Percentiles rank a stretch among this genome's conserved stretches.
These are phyloP conservation scores for Pampusana beccarii DNA, from an alignment of 2,113 vertebrate species.

Conservation along the genomic window DNA sequence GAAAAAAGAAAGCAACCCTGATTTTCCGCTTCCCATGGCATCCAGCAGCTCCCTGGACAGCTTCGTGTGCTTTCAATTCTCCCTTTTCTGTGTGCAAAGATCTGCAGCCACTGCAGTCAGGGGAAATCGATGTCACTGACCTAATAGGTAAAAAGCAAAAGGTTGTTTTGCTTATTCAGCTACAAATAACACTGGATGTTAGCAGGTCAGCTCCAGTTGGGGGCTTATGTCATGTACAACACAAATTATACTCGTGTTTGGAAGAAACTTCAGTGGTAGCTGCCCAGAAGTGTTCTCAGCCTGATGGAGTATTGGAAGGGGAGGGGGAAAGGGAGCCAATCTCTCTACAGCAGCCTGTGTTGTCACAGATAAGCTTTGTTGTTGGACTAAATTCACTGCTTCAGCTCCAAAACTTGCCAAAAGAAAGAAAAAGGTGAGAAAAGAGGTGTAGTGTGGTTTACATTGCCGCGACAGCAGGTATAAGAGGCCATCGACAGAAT, in stretches of 20 bases:
- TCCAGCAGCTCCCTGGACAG: background rate
- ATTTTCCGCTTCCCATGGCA: background rate
- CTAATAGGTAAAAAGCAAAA: slow-evolving; percentile 59
- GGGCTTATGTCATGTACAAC: slow-evolving; percentile 45
- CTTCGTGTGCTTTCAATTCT: background rate
- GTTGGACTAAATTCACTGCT: background rate
- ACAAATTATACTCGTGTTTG: slow-evolving; percentile 46
- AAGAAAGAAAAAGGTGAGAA: background rate
- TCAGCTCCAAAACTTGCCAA: background rate
- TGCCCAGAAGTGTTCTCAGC: slow-evolving; percentile 40
- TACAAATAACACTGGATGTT: background rate
- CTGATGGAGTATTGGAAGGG: background rate
- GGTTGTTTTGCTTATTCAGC: slow-evolving; percentile 66
- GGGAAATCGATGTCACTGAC: slow-evolving; percentile 58
- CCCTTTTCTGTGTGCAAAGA: background rate
- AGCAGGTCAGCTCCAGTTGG: background rate
- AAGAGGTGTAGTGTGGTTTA: background rate
- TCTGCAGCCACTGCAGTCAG: slow-evolving; percentile 16
- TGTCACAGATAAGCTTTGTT: background rate
- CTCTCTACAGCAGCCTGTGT: background rate
- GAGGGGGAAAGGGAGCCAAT: background rate
- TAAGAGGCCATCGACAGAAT: background rate
- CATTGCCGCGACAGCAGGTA: background rate
- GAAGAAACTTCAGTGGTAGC: slow-evolving; percentile 34
- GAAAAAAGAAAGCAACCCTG: background rate